phyloP scores from a whole-genome alignment of 1,140 invertebrate genomes.

The Drosophila gunungcola region DNA sequence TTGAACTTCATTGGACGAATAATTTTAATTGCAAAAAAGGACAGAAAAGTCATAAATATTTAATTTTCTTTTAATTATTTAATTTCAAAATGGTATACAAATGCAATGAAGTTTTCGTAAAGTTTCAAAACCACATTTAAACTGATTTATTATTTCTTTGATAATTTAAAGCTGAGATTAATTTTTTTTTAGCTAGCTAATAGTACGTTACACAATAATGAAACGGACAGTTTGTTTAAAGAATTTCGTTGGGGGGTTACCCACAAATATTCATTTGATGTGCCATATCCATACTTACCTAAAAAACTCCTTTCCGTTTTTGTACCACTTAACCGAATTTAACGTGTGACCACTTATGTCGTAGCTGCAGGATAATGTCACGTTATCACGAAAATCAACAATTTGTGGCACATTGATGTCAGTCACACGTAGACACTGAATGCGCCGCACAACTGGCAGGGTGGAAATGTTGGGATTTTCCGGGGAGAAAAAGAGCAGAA shows the following conservation, averaged over 20 bases:
- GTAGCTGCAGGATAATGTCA: slow-evolving; percentile 86
- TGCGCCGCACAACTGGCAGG: slow-evolving; percentile 62
- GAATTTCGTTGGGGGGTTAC: not conserved
- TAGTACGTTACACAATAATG: not conserved
- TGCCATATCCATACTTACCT: slow-evolving; percentile 85
- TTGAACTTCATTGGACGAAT: too few species aligned
- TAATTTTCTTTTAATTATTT: too few species aligned
- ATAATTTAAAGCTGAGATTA: too few species aligned
- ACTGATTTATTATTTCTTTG: too few species aligned
- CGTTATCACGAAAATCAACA: slow-evolving; percentile 86
- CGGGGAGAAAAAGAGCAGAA: slow-evolving; percentile 7
- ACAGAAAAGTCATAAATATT: too few species aligned
- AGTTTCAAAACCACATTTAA: too few species aligned
- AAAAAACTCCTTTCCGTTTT: slow-evolving; percentile 90
- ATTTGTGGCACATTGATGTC: slow-evolving; percentile 85
- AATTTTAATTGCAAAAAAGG: too few species aligned
- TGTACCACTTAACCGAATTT: slow-evolving; percentile 93
- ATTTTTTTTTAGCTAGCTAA: too few species aligned
- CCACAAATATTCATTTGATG: not conserved
- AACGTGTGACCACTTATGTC: slow-evolving; percentile 88
- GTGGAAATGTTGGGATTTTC: slow-evolving; percentile 20
- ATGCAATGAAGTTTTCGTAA: too few species aligned
- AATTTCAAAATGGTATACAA: too few species aligned
- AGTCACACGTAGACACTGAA: slow-evolving; percentile 81
- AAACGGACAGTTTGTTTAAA: not conserved